Conservation (phyloP, 2,113 vertebrate genomes). For the Pitta sordida region DNA sequence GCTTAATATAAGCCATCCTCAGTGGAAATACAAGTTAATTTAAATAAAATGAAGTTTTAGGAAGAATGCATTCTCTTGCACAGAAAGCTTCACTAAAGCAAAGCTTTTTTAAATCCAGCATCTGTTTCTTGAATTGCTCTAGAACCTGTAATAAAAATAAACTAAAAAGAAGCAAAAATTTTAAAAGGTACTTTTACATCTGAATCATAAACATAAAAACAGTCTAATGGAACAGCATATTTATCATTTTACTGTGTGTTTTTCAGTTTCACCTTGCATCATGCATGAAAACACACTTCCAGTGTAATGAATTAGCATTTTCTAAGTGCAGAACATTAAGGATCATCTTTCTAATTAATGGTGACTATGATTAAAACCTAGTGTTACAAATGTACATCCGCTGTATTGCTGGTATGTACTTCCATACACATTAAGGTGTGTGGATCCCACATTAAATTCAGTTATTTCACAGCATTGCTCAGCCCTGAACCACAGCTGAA, state of each 20-base stretch:
- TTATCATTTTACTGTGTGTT: background rate
- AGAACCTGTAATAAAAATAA: conserved; percentile 15
- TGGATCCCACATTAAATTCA: background rate
- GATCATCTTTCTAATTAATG: background rate
- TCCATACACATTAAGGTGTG: background rate
- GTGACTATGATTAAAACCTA: background rate
- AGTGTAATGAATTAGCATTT: background rate
- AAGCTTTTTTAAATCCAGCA: conserved; percentile 40
- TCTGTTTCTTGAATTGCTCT: conserved; percentile 24
- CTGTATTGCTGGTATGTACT: background rate
- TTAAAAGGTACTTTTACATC: background rate
- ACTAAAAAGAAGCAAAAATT: background rate
- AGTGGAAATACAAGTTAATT: conserved; percentile 70
- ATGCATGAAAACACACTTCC: background rate
- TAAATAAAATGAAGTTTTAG: conserved; percentile 68
- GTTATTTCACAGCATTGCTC: background rate
- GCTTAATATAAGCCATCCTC: conserved; percentile 62
- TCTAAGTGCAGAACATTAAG: background rate
- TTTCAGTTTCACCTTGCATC: background rate
- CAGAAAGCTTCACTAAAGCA: conserved; percentile 26
- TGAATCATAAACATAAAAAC: background rate
- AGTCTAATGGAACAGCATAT: background rate
- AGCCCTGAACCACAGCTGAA: background rate
- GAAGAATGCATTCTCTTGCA: conserved; percentile 46
- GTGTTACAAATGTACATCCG: background rate